Evolutionary conservation across 2,797 vertebrate species (phyloP), one percentile per base, ranked within the genome.

Genomic region (Xenentodon cancila): DNA sequence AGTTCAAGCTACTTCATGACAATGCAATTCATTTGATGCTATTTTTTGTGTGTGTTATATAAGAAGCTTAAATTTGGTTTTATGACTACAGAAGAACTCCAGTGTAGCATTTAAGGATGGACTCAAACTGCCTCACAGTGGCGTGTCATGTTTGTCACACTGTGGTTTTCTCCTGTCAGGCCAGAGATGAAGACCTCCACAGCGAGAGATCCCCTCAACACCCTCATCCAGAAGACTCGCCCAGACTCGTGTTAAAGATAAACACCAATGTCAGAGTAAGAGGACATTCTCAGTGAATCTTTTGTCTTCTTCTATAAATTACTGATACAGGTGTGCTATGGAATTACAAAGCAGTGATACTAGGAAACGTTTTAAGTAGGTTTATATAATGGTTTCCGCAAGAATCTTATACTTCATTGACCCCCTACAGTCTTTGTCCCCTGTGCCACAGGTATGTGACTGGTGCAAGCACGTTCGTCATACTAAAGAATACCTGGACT

Each of bases 401-500:
- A 13, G 3, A 54, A 77, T 65, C 34, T 30, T 7, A 66, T 73
- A 52, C 34, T 71, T 56, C 22, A 91, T 19, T 91, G 75, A 90
- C 89, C 72, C 86, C 61, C 84, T 76, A 65, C 87, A 92, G 91
- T 91, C 91, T 91, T 86, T 91, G 48, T 92, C 91, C 22, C 91
- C 91, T 81, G 88, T 89, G 32, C 82, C 84, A 8, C 96, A 99
- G 97, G 97, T 98, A 67, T 99, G 97, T 89, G 97, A 99, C 85
- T 99, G 97, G 97, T 99, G 97, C 93, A 99, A 99, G 84, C 97
- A 99, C 85, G 94, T 99, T 87, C 96, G 97, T 81, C 97, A 99
- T 92, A 99, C 97, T 82, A 98, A 97, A 92, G 97, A 99, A 86
- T 99, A 99, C 93, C 93, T 99, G 91, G 97, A 99, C 93, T 98